phyloP scores from a whole-genome alignment of 2,888 invertebrate genomes.

The Chelonus formosanus region DNA sequence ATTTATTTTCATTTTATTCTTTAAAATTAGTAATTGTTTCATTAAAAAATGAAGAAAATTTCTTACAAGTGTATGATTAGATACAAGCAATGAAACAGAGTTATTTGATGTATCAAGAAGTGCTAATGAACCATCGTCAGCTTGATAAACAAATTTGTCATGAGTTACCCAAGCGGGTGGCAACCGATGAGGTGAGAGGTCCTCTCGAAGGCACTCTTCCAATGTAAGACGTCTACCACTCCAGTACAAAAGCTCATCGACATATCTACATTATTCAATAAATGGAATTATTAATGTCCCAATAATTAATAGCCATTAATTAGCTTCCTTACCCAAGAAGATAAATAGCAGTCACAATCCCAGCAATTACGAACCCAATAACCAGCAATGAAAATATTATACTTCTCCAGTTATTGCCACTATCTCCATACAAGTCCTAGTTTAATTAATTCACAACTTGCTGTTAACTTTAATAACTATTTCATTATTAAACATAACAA shows the following conservation, averaged over 20 bases:
- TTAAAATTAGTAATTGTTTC: not conserved
- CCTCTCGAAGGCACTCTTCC: conserved; percentile 84
- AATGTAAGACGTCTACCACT: conserved; percentile 86
- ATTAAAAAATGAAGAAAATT: conserved; percentile 26
- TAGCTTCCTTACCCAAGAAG: conserved; percentile 75
- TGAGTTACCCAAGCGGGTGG: conserved; percentile 85
- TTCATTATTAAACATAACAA: no score
- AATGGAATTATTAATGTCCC: conserved; percentile 1
- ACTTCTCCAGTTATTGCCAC: conserved; percentile 90
- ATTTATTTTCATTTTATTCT: no score
- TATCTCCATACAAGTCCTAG: conserved; percentile 81
- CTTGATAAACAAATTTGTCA: conserved; percentile 85
- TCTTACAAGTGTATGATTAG: conserved; percentile 86
- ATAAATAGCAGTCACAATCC: conserved; percentile 88
- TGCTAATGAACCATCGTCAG: conserved; percentile 84
- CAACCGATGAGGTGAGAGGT: conserved; percentile 76
- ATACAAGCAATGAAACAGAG: conserved; percentile 80
- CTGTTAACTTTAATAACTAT: no score
- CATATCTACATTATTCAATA: conserved; percentile 70
- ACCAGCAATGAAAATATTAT: conserved; percentile 87
- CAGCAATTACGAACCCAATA: conserved; percentile 86
- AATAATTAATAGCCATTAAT: conserved; percentile 19
- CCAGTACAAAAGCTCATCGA: conserved; percentile 89
- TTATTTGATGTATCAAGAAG: conserved; percentile 83
- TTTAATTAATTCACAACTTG: conserved; percentile 36